A percentile compares a stretch with the other conserved stretches of the same genome.
Evolutionary conservation across 2,888 invertebrate species (phyloP).

Genomic region (Polietes domitor): DNA sequence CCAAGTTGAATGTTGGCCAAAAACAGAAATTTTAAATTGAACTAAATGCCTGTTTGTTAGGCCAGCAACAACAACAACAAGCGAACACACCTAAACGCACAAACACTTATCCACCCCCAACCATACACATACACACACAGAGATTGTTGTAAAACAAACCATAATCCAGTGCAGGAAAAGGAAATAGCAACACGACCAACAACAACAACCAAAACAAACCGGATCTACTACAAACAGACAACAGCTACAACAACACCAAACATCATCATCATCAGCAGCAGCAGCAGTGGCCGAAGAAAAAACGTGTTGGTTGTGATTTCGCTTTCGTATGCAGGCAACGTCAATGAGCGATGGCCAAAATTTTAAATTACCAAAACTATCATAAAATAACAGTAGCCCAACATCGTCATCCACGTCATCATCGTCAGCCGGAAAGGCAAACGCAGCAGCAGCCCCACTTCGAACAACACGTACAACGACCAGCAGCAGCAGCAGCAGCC

Average conservation of each 20-base stretch:
- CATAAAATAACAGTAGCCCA: slow-evolving; percentile 60
- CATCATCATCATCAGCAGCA: too few species aligned
- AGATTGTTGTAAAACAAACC: background rate
- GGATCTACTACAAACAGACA: slow-evolving; percentile 6
- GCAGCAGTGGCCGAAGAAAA: background rate
- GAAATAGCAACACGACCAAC: slow-evolving; percentile 13
- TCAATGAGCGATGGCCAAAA: slow-evolving; percentile 66
- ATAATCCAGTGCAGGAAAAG: background rate
- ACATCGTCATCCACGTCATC: slow-evolving; percentile 41
- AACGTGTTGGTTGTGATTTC: background rate
- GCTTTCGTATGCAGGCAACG: slow-evolving; percentile 25
- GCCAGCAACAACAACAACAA: slow-evolving; percentile 28
- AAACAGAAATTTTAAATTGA: slow-evolving; percentile 58
- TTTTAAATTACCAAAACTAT: slow-evolving; percentile 61
- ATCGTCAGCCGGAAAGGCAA: slow-evolving; percentile 36
- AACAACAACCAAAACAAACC: background rate
- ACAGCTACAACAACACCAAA: background rate
- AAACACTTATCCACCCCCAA: background rate
- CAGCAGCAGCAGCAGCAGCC: slow-evolving; percentile 37
- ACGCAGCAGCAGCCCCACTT: slow-evolving; percentile 4
- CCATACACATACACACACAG: background rate
- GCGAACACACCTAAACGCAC: slow-evolving; percentile 20
- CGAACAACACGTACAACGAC: slow-evolving; percentile 48
- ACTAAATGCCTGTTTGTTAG: slow-evolving; percentile 53
- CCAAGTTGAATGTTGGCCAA: slow-evolving; percentile 56